These are phyloP conservation scores for Chymomyza amoena DNA, from an alignment of 2,888 invertebrate species.

Conservation along the genomic window DNA sequence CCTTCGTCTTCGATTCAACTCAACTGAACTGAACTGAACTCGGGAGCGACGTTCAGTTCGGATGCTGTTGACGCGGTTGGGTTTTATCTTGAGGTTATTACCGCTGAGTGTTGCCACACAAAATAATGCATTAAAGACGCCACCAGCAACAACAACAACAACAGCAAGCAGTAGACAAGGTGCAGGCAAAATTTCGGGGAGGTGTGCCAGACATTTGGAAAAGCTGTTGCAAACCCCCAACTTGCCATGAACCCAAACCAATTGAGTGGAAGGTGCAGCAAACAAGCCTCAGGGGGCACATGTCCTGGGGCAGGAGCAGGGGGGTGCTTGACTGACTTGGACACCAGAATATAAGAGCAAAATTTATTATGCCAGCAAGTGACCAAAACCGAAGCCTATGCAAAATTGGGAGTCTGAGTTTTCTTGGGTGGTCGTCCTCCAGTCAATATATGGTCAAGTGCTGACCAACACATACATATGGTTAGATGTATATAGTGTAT, in stretches of 20 bases:
- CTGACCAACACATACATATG: constrained; percentile 45
- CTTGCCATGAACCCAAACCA: not conserved
- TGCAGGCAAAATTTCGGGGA: not conserved
- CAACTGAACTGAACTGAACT: not conserved
- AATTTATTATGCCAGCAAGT: constrained; percentile 45
- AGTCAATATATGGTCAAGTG: not conserved
- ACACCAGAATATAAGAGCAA: constrained; percentile 11
- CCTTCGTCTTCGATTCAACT: constrained; percentile 22
- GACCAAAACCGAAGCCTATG: constrained; percentile 15
- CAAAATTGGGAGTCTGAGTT: constrained; percentile 56
- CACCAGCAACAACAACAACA: not conserved
- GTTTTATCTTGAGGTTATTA: constrained; percentile 68
- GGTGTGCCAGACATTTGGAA: not conserved
- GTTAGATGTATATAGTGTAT: constrained; percentile 9
- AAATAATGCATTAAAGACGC: constrained; percentile 61
- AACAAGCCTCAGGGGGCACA: not conserved
- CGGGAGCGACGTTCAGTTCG: not conserved
- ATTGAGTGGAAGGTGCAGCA: not conserved
- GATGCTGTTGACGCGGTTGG: not conserved
- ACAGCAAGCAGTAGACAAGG: not conserved
- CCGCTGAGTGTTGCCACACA: constrained; percentile 73
- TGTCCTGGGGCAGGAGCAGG: not conserved
- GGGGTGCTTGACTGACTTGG: not conserved
- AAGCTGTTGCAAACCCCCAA: not conserved
- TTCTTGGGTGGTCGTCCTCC: constrained; percentile 54